phyloP scores from a whole-genome alignment of 2,888 invertebrate genomes.

The Autographa pulchrina region DNA sequence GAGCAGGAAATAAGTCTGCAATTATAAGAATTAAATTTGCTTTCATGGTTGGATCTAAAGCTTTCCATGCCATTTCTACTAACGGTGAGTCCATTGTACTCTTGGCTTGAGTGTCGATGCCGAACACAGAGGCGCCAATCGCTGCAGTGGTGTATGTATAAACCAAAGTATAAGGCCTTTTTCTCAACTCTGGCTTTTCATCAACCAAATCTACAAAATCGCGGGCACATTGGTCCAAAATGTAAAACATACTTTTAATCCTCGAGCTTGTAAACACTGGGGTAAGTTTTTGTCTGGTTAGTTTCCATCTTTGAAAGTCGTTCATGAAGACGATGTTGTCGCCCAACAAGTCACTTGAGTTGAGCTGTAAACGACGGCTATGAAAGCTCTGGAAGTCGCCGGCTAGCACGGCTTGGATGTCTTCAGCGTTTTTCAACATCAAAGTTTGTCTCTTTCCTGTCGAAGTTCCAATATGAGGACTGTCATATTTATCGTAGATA shows the following conservation, averaged over 20 bases:
- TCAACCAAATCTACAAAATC: conserved; percentile 73
- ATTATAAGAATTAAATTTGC: conserved; percentile 62
- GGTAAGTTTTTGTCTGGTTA: conserved; percentile 77
- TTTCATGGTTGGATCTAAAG: conserved; percentile 58
- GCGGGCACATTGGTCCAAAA: conserved; percentile 72
- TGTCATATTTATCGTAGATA: conserved; percentile 69
- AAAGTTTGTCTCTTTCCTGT: conserved; percentile 67
- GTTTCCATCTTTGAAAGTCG: conserved; percentile 76
- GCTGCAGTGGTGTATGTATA: conserved; percentile 76
- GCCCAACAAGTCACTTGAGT: conserved; percentile 70
- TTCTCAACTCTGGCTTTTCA: conserved; percentile 56
- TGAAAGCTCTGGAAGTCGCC: conserved; percentile 75
- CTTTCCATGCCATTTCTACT: conserved; percentile 71
- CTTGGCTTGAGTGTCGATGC: conserved; percentile 74
- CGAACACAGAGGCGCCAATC: conserved; percentile 81
- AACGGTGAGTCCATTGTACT: conserved; percentile 79
- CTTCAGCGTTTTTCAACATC: conserved; percentile 70
- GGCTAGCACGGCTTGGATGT: conserved; percentile 72
- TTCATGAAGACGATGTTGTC: conserved; percentile 75
- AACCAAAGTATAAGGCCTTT: conserved; percentile 68
- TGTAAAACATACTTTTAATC: conserved; percentile 79
- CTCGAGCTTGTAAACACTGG: conserved; percentile 78
- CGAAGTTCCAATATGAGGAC: conserved; percentile 67
- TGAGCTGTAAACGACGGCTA: conserved; percentile 69
- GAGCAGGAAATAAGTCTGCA: conserved; percentile 60